Percentiles rank a stretch among this genome's conserved stretches.
Evolutionary conservation across 1,140 invertebrate genomes (phyloP).

Genomic region (Lamellibrachia luymesi): DNA sequence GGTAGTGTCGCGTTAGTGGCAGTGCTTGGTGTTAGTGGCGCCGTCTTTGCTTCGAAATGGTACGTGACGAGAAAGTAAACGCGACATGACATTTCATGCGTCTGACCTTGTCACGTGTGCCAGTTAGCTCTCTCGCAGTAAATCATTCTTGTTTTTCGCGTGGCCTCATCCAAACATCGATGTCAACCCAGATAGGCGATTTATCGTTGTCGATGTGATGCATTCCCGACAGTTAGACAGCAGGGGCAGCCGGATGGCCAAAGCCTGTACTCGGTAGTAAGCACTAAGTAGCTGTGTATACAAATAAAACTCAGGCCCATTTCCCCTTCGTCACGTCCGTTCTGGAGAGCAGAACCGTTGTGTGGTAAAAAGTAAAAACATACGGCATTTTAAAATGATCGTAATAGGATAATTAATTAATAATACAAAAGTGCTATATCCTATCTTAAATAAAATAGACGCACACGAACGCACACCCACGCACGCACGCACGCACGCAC

Average conservation of each 20-base stretch:
- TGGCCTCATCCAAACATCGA: background rate
- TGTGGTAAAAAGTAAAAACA: background rate
- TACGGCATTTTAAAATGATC: no score
- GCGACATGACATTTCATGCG: background rate
- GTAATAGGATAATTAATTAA: no score
- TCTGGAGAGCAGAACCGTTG: background rate
- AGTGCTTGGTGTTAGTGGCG: no score
- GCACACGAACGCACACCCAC: background rate
- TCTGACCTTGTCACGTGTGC: background rate
- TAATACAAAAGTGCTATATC: no score
- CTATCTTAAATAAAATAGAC: background rate
- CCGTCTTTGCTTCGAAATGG: background rate
- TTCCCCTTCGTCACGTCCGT: background rate
- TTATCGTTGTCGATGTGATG: background rate
- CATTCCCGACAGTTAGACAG: background rate
- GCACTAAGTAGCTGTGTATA: background rate
- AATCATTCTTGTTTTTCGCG: background rate
- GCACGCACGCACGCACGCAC: constrained; percentile 12
- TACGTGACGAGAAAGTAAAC: background rate
- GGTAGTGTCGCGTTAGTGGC: background rate
- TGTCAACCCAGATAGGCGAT: background rate
- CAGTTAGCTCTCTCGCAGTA: background rate
- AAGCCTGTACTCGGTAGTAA: background rate
- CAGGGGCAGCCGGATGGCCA: background rate
- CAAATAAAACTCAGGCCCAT: background rate